Conservation (phyloP, 2,888 invertebrate genomes). For the Pardosa pseudoannulata region DNA sequence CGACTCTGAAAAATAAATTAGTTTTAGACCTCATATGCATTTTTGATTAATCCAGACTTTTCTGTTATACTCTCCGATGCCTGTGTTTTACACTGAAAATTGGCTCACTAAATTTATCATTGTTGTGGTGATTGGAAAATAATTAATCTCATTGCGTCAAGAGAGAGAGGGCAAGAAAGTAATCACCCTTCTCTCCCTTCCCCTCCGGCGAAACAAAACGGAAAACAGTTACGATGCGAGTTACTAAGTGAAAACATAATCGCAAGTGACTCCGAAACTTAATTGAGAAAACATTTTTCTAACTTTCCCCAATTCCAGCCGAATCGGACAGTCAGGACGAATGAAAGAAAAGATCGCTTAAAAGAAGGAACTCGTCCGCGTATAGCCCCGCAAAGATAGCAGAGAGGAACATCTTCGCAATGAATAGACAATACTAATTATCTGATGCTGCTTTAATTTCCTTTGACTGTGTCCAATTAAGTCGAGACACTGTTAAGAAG, state of each 20-base stretch:
- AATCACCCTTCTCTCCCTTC: background rate
- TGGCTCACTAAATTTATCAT: conserved; percentile 1
- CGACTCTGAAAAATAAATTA: background rate
- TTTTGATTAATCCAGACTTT: background rate
- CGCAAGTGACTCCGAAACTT: conserved; percentile 34
- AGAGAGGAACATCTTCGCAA: conserved; percentile 43
- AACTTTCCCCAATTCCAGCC: conserved; percentile 26
- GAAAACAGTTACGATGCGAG: conserved; percentile 2
- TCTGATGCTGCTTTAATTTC: conserved; percentile 66
- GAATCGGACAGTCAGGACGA: conserved; percentile 2
- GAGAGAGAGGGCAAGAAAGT: background rate
- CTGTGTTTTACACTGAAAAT: background rate
- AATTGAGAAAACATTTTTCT: conserved; percentile 64
- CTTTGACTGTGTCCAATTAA: conserved; percentile 66
- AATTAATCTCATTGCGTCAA: conserved; percentile 8
- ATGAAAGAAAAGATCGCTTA: background rate
- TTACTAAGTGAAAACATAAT: conserved; percentile 51
- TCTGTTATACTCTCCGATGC: background rate
- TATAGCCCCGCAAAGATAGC: background rate
- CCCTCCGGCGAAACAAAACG: conserved; percentile 13
- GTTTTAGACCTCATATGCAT: background rate
- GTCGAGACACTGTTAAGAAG: conserved; percentile 29
- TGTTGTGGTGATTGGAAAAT: conserved; percentile 5
- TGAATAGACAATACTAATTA: conserved; percentile 72
- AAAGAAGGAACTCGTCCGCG: conserved; percentile 5